phyloP scores from a whole-genome alignment of 1,140 invertebrate genomes.

The Drosophila parabipectinata region DNA sequence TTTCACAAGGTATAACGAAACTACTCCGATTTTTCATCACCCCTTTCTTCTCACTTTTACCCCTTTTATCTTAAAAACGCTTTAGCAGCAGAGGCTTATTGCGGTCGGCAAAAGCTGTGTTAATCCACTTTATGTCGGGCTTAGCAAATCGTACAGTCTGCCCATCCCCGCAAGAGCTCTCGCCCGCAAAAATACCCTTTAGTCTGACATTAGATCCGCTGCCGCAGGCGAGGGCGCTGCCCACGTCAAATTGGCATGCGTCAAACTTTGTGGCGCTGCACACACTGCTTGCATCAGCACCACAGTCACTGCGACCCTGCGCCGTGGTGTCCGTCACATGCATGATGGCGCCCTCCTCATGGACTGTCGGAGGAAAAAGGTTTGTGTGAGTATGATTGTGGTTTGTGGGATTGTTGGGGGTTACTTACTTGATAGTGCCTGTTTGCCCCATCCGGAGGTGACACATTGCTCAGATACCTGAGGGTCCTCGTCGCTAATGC shows the following conservation, averaged over 20 bases:
- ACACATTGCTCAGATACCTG: conserved; percentile 87
- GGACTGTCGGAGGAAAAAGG: conserved; percentile 82
- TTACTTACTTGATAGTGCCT: conserved; percentile 89
- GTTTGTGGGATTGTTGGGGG: not conserved
- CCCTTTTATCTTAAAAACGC: conserved; percentile 56
- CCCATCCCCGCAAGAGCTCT: conserved; percentile 86
- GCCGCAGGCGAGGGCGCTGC: conserved; percentile 91
- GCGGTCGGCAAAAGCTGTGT: conserved; percentile 68
- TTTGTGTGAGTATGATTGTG: not conserved
- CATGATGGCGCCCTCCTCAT: conserved; percentile 89
- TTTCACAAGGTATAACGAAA: conserved; percentile 64
- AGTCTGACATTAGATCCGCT: conserved; percentile 88
- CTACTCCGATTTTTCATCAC: not conserved
- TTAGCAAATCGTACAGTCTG: conserved; percentile 76
- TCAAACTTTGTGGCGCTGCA: conserved; percentile 85
- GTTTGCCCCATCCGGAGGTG: conserved; percentile 92
- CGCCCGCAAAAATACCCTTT: conserved; percentile 90
- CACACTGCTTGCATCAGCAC: conserved; percentile 63
- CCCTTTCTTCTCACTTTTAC: not conserved
- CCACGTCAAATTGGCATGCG: conserved; percentile 89
- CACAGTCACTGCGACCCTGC: conserved; percentile 60
- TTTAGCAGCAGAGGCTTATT: conserved; percentile 73
- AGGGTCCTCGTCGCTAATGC: conserved; percentile 86
- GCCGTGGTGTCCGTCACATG: conserved; percentile 89
- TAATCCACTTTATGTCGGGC: conserved; percentile 82